Evolutionary conservation across 2,797 vertebrate species (phyloP), one percentile per base, ranked within the genome.

Genomic region (Chiloscyllium punctatum): DNA sequence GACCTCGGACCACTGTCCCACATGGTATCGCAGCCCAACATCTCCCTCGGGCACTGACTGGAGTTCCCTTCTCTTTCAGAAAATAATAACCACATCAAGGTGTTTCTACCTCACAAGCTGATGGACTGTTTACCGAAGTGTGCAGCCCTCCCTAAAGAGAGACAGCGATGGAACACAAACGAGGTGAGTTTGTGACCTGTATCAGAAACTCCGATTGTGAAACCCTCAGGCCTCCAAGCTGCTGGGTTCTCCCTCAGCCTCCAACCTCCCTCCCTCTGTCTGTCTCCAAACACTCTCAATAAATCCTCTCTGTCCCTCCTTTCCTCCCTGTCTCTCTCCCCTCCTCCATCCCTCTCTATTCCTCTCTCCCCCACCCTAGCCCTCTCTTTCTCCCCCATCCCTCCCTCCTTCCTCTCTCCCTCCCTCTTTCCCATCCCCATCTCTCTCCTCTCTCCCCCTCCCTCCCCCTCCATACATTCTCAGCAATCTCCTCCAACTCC

Each of bases 111-210:
- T 27, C 98, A 98, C 97, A 98, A 99, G 96, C 97, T 99, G 96
- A 96, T 99, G 97, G 98, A 99, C 96, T 98, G 98, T 97, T 97
- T 99, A 94, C 98, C 98, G 77, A 97, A 97, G 82, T 97, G 97
- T 7, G 96, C 98, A 0, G 96, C 97, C 18, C 96, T 99, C 95
- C 98, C 98, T 33, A 98, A 97, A 92, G 98, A 99, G 97, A 97
- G 98, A 7, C 98, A 98, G 51, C 97, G 98, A 82, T 99, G 98
- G 98, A 99, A 99, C 97, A 98, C 98, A 82, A 99, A 99, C 11
- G 98, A 99, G 98, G 98, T 21, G 30, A 94, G 77, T 21, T 4
- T 42, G 30, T 95, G 96, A 95, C 66, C 13, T 57, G 57, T 8
- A 57, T 57, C 57, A 57, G 57, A 57, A 57, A 57, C 57, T 0